These are phyloP conservation scores for Chelidonichthys spinosus DNA, from an alignment of 2,797 vertebrate species.

Conservation along the genomic window DNA sequence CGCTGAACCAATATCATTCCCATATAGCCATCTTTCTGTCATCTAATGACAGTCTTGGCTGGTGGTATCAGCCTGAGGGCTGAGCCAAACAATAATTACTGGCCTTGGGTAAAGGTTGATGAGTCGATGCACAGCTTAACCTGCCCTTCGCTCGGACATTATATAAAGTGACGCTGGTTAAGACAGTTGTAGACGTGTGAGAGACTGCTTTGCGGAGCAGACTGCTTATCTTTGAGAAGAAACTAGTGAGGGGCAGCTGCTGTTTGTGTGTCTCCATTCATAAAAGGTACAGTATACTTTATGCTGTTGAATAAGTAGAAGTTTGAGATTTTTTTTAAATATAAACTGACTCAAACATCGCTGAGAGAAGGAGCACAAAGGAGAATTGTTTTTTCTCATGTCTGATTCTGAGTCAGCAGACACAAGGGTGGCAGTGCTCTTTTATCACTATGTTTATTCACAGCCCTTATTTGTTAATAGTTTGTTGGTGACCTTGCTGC, in stretches of 20 bases:
- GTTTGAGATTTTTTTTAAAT: background rate
- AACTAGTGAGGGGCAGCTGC: background rate
- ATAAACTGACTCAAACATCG: background rate
- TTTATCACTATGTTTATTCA: background rate
- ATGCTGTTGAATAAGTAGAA: too few species aligned
- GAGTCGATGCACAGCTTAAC: slow-evolving; percentile 26
- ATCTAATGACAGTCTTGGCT: slow-evolving; percentile 63
- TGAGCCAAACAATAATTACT: slow-evolving; percentile 57
- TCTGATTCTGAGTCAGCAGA: background rate
- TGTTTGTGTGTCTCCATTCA: slow-evolving; percentile 13
- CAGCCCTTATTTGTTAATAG: background rate
- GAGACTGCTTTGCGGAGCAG: slow-evolving; percentile 6
- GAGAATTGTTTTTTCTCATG: background rate
- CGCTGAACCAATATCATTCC: slow-evolving; percentile 26
- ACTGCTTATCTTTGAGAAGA: background rate
- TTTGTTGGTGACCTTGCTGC: background rate
- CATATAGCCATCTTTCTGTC: slow-evolving; percentile 23
- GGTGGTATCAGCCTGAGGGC: slow-evolving; percentile 48
- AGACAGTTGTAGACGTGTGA: slow-evolving; percentile 3
- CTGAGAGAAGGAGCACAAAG: background rate
- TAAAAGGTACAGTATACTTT: slow-evolving; percentile 37
- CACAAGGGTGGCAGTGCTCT: too few species aligned
- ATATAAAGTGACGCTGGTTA: slow-evolving; percentile 51
- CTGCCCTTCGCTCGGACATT: background rate
- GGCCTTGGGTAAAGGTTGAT: slow-evolving; percentile 29